phyloP scores from a whole-genome alignment of 2,888 invertebrate genomes.

The Drosophila peninsularis region DNA sequence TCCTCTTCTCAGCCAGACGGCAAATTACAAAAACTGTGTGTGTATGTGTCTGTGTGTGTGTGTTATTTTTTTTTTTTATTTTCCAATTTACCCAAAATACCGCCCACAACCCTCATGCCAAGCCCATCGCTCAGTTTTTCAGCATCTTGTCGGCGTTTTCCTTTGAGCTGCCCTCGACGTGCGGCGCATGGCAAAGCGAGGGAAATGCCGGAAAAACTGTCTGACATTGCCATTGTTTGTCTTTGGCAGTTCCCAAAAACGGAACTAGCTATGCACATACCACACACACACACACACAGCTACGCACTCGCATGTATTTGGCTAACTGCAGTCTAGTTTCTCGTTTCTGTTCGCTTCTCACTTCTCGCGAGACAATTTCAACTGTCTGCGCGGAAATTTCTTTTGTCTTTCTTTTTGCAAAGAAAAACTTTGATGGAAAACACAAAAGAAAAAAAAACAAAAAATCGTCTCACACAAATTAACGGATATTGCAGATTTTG shows the following conservation, averaged over 20 bases:
- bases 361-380: slow-evolving; percentile 32
- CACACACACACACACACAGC: slow-evolving; percentile 8
- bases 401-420: slow-evolving; percentile 34
- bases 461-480: slow-evolving; percentile 44
- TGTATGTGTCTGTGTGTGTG: not conserved
- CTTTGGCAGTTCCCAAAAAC: slow-evolving; percentile 58
- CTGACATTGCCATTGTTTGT: slow-evolving; percentile 62
- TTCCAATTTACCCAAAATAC: slow-evolving; percentile 20
- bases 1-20: slow-evolving; percentile 40
- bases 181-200: slow-evolving; percentile 60
- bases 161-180: slow-evolving; percentile 62
- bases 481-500: slow-evolving; percentile 69
- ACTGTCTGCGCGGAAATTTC: slow-evolving; percentile 47
- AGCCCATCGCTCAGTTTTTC: slow-evolving; percentile 14
- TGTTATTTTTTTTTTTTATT: slow-evolving; percentile 1
- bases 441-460: not conserved
- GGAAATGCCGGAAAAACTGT: slow-evolving; percentile 65
- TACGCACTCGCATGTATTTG: slow-evolving; percentile 15
- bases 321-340: slow-evolving; percentile 46
- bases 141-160: slow-evolving; percentile 46
- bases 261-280: slow-evolving; percentile 50
- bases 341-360: slow-evolving; percentile 11
- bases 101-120: slow-evolving; percentile 2
- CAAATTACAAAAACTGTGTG: slow-evolving; percentile 32
- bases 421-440: slow-evolving; percentile 7